Evolutionary conservation across 1,140 invertebrate genomes (phyloP).

Genomic region (Nasonia vitripennis): DNA sequence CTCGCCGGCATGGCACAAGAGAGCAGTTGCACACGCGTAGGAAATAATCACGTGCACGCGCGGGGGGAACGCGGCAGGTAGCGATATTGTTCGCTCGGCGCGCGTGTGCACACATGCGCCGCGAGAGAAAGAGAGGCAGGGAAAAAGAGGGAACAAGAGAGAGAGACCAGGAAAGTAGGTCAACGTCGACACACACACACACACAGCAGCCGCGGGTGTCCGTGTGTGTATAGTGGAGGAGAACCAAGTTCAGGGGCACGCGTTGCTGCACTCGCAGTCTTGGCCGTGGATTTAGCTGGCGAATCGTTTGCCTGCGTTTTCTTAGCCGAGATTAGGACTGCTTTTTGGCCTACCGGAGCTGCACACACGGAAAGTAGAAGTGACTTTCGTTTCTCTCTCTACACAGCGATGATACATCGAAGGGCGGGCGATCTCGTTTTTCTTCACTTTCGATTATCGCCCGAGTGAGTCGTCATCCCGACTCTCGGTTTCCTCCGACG

Average conservation of each 20-base stretch:
- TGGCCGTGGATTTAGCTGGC: too few species aligned
- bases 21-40: conserved; percentile 12
- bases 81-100: conserved; percentile 57
- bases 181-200: conserved; percentile 67
- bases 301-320: too few species aligned
- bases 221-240: conserved; percentile 49
- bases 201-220: conserved; percentile 45
- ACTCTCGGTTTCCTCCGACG: background rate
- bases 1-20: background rate
- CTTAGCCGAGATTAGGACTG: too few species aligned
- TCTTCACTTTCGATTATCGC: conserved; percentile 24
- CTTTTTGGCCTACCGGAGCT: background rate
- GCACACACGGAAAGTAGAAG: conserved; percentile 3
- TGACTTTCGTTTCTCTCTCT: conserved; percentile 8
- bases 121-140: background rate
- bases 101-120: conserved; percentile 40
- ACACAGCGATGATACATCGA: background rate
- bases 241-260: conserved; percentile 72
- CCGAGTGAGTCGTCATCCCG: background rate
- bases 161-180: conserved; percentile 69
- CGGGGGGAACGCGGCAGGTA: conserved; percentile 49
- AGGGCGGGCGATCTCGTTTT: background rate
- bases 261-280: conserved; percentile 59
- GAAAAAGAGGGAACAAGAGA: conserved; percentile 7
- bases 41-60: conserved; percentile 48